Base-by-base conservation (phyloP, 2,888 invertebrate genomes). In the Blastobasis adustella region DNA sequence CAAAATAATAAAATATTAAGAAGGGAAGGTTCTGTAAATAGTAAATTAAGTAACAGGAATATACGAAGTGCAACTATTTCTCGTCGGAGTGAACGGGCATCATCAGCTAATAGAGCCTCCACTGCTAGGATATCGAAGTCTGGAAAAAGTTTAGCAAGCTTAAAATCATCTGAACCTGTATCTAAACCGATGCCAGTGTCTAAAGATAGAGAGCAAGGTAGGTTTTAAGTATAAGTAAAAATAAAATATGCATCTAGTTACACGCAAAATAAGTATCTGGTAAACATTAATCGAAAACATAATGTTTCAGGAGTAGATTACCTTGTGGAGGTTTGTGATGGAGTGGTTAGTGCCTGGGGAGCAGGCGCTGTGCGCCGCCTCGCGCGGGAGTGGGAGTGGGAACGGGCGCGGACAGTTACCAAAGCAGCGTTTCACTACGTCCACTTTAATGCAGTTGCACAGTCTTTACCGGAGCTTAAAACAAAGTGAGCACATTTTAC, bases 371-470 rank as follows among this genome's bases (percentile, higher is more conserved):
- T 96, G 39, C 91, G 95, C 42, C 95, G 94, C 61, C 91, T 96
- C 45, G 94, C 96, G 63, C 92, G 93, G 58, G 91, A 93, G 55
- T 96, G 95, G 96, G 96, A 93, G 73, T 90, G 91, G 67, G 90
- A 92, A 54, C 94, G 93, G 74, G 94, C 95, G 5, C 91, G 92
- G 50, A 93, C 94, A 56, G 96, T 96, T 10, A 94, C 92, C 47
- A 92, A 92, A 7, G 93, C 96, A 49, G 96, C 96, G 66, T 97
- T 96, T 72, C 95, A 95, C 80, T 96, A 96, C 72, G 93, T 96
- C 46, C 95, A 95, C 71, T 97, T 95, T 73, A 96, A 95, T 70
- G 93, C 92, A 53, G 92, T 96, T 52, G 92, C 93, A 7, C 91
- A 92, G 49, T 90, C 94, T 51, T 85, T 96, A 56, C 90, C 92